Conservation (phyloP, 2,797 vertebrate genomes). For the Lepus oiostolus region DNA sequence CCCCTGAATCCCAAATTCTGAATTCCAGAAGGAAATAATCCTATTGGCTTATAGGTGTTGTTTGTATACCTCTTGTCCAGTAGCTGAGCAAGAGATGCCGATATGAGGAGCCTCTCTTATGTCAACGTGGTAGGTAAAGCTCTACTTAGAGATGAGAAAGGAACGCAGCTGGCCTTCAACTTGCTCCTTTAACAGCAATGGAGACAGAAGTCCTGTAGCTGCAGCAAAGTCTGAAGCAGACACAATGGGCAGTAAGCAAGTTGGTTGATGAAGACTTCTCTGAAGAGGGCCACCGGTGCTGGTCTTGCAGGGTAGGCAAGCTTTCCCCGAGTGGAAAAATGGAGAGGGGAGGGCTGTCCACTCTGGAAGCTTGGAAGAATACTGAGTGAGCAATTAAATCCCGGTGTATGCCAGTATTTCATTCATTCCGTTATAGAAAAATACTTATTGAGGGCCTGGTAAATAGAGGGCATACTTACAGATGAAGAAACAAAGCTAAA, state of each 20-base stretch:
- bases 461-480: neutral
- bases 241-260: neutral
- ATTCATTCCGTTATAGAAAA: neutral
- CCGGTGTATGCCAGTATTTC: neutral
- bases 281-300: neutral
- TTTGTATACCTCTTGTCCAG: neutral
- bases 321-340: neutral
- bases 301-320: neutral
- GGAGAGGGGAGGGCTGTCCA: neutral
- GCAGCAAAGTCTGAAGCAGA: neutral
- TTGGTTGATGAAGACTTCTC: neutral
- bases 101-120: neutral
- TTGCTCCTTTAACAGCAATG: neutral
- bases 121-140: neutral
- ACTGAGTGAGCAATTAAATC: neutral
- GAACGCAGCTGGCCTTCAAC: neutral
- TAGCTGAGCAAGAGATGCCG: neutral
- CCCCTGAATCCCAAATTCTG: neutral
- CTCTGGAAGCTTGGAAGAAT: neutral
- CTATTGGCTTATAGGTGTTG: neutral
- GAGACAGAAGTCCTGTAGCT: neutral
- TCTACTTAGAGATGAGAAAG: neutral
- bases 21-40: conserved; percentile 1
- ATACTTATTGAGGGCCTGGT: neutral
- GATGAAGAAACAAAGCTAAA: conserved; percentile 33